Evolutionary conservation across 2,888 invertebrate species (phyloP), one percentile per base, ranked within the genome.

Genomic region (Andrena camellia): DNA sequence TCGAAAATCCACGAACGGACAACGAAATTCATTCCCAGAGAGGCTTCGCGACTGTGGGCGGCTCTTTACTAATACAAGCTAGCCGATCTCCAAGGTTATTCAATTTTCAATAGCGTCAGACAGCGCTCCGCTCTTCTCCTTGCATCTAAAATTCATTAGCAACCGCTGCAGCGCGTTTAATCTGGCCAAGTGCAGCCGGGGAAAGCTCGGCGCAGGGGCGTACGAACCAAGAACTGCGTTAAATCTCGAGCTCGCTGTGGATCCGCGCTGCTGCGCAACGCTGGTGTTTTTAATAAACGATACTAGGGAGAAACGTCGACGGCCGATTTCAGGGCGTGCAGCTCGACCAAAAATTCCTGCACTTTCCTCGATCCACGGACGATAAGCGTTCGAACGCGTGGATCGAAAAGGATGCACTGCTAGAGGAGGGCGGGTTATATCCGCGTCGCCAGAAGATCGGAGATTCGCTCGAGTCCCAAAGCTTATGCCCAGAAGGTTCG

Each of bases 121-220:
- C 67, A 35, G 17, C 1, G 52, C 33, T 4, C 33, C 35, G 10
- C 68, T 23, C 79, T 72, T 72, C 74, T 76, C 52, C 68, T 74
- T 62, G 66, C 42, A 76, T 76, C 63, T 62, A 70, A 68, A 86
- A 83, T 84, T 84, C 74, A 86, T 84, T 63, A 60, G 67, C 23
- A 35, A 20, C 7, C 62, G 64, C 26, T 67, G 59, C 63, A 33
- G 35, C 50, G 35, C 66, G 48, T 82, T 87, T 83, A 78, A 80
- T 86, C 79, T 62, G 50, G 70, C 64, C 78, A 82, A 82, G 73
- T 78, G 82, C 82, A 85, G 63, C n/a, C 17, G 42, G 62, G 33
- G 35, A 68, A 73, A 75, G 66, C 31, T 59, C 33, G 67, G 31
- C 33, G 57, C 68, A 62, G 71, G 66, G 54, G 29, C 50, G 74